phyloP scores from a whole-genome alignment of 2,113 vertebrate species.

The Haliaeetus leucogaster region DNA sequence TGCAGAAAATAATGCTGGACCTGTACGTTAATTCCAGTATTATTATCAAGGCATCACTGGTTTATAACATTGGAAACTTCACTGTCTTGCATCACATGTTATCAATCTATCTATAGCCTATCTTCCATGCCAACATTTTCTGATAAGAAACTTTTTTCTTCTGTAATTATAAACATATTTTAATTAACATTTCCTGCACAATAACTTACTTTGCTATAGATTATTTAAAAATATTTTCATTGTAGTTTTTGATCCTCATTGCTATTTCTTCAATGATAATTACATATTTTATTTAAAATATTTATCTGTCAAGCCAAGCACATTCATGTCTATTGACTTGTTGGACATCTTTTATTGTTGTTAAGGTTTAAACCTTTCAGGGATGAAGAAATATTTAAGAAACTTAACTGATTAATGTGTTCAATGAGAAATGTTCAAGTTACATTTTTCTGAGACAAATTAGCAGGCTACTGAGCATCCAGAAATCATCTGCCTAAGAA shows the following conservation, averaged over 20 bases:
- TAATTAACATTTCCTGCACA: neutral
- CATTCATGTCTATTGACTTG: neutral
- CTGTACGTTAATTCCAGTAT: neutral
- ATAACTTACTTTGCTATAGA: neutral
- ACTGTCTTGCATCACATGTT: neutral
- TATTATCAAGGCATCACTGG: neutral
- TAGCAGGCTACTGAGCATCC: neutral
- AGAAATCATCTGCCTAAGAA: neutral
- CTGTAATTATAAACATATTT: neutral
- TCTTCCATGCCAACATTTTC: neutral
- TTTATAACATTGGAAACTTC: neutral
- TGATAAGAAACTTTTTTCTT: neutral
- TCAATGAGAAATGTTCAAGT: conserved; percentile 28
- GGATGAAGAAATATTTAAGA: conserved; percentile 35
- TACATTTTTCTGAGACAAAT: conserved; percentile 33
- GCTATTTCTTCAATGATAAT: neutral
- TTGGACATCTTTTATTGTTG: conserved; percentile 13
- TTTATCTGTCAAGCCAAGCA: conserved; percentile 10
- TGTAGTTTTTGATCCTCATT: neutral
- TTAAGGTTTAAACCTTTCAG: conserved; percentile 35
- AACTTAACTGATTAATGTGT: neutral
- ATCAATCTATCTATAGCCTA: neutral
- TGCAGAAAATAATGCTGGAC: neutral
- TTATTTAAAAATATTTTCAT: neutral
- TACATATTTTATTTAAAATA: conserved; percentile 11